Base-by-base conservation (phyloP, 2,888 invertebrate species). In the Elegia similella region DNA sequence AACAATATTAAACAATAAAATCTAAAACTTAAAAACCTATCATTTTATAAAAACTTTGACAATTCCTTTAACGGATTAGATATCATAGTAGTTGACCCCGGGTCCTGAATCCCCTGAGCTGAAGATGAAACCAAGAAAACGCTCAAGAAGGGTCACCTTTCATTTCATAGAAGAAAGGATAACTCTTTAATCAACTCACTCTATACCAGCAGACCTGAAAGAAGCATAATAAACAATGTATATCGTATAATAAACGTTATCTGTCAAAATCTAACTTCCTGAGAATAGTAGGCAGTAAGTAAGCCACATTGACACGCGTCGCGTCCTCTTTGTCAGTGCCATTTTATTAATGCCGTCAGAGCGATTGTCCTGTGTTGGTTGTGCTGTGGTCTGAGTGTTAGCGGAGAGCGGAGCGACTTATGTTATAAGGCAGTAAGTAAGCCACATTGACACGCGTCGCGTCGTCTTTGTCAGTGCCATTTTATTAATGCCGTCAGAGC, bases 291-390 rank as follows among this genome's bases (percentile, higher is more conserved):
- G 47, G 47, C 47, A 48, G 47, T 48, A 50, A 50, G 50, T 50
- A 50, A 50, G 34, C 47, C 38, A 34, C 50, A 50, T 50, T 50
- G 50, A 50, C 50, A 50, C 50, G 17, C 50, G 50, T 50, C 50
- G 50, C 34, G 16, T 50, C 50, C 59, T 64, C 70, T 73, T 72
- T 75, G 77, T 75, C 71, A 69, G 67, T 65, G 65, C 65, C 72
- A 73, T 75, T 78, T 78, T 80, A 78, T 80, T 75, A 75, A 72
- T 67, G 65, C 78, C 73, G 75, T 78, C 80, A 73, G 69, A 68
- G 62, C 66, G 68, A 69, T 71, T 73, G 72, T 74, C 75, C 68
- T 62, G 61, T 46, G 64, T 63, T 62, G 65, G 58, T 62, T 69
- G 74, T 76, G 68, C 23, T 75, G 47, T 13, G 63, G 67, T 32